Evolutionary conservation across 2,888 invertebrate species (phyloP).

Genomic region (Tuta absoluta): DNA sequence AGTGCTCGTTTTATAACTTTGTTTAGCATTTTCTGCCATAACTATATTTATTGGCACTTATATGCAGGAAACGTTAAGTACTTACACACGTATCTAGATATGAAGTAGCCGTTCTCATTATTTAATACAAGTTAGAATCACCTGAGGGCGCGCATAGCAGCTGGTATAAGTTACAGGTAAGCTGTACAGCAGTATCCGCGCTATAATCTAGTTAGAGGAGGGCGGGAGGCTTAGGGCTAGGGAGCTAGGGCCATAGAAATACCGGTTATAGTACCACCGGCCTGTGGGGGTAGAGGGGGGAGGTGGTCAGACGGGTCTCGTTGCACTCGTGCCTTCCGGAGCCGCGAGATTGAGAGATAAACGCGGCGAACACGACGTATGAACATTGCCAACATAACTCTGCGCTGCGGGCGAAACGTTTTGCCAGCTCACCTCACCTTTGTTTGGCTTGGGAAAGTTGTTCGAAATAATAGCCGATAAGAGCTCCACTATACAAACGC

Average conservation of each 20-base stretch:
- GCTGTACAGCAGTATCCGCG: constrained; percentile 46
- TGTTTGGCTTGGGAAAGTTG: constrained; percentile 51
- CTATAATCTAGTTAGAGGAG: constrained; percentile 65
- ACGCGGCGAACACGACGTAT: constrained; percentile 49
- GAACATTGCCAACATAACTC: constrained; percentile 35
- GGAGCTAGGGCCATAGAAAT: constrained; percentile 52
- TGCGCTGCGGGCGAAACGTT: constrained; percentile 35
- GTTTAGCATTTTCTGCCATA: constrained; percentile 1
- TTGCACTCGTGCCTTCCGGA: constrained; percentile 59
- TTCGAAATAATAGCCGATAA: constrained; percentile 38
- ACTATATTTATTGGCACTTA: constrained; percentile 2
- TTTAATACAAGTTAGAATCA: constrained; percentile 27
- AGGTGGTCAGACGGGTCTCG: constrained; percentile 51
- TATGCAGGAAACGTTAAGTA: not conserved
- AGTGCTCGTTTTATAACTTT: constrained; percentile 4
- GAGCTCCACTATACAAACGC: constrained; percentile 19
- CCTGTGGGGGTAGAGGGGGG: constrained; percentile 34
- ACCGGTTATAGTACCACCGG: constrained; percentile 51
- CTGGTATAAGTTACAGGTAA: constrained; percentile 25
- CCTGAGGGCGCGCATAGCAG: constrained; percentile 17
- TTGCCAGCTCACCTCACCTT: constrained; percentile 37
- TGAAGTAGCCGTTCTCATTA: constrained; percentile 13
- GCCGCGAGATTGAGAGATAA: constrained; percentile 63
- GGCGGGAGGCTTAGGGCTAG: constrained; percentile 40
- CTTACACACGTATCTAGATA: constrained; percentile 15